Evolutionary conservation across 2,113 vertebrate species (phyloP), one percentile per base, ranked within the genome.

Genomic region (Saccopteryx leptura): DNA sequence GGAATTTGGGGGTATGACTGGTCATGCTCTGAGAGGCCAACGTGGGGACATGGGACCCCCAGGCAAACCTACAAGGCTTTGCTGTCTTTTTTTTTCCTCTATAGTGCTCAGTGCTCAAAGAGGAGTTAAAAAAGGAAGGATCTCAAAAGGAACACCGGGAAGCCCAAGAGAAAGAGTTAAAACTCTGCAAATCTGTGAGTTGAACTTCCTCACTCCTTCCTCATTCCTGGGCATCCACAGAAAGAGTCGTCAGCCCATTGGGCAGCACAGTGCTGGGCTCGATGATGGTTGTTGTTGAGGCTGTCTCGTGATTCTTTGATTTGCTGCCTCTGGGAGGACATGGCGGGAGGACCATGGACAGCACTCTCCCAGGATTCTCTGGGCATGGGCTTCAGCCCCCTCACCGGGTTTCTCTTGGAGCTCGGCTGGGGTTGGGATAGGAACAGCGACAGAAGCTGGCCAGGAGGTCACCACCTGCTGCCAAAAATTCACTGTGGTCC

Each of bases 91-190:
- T 0, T 92, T 31, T n/a, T 21, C 13, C 97, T 63, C 78, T n/a
- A 4, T 56, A 99, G 99, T 98, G 98, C 87, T 97, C 88, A 0
- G 97, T 74, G 86, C 96, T 98, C 46, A 98, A 97, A 85, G 98
- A 98, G 86, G 97, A 97, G 33, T 46, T 87, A 19, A 98, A 96
- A 39, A 93, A 54, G 91, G 96, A 95, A 17, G 80, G 78, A 0
- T 46, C 74, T 8, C 91, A 91, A 10, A 96, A 71, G 63, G 95
- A 95, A 28, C 75, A 46, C 7, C n/a, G 31, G 4, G 97, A 98
- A 23, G 63, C 97, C 0, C 89, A 91, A 91, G 98, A 98, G 23
- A 98, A 72, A 79, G 98, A 98, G 23, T 21, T 98, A 12, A 96
- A 84, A 7, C 82, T 95, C 0, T 98, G 98, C 90, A 98, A 72